Percentiles rank a stretch among this genome's conserved stretches.
Conservation (phyloP, 2,113 vertebrate species). For the Mystacornis crossleyi region DNA sequence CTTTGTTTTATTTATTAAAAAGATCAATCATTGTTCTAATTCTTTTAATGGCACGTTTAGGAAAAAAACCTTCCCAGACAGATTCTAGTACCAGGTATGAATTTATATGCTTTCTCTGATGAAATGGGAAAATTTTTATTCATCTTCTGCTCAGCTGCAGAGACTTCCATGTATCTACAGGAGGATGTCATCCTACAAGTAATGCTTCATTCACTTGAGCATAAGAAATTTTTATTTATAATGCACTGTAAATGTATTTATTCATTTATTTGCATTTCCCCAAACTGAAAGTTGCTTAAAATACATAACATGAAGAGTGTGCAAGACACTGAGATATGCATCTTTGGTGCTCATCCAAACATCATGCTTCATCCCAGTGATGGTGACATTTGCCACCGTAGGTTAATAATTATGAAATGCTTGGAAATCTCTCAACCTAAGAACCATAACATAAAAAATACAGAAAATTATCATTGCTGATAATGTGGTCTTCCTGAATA, state of each 20-base stretch:
- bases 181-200: not conserved
- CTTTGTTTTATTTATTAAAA: slow-evolving; percentile 27
- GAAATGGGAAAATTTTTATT: not conserved
- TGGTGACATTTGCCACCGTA: not conserved
- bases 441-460: not conserved
- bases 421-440: not conserved
- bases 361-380: not conserved
- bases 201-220: slow-evolving; percentile 1
- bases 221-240: slow-evolving; percentile 32
- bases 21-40: not conserved
- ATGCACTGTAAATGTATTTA: slow-evolving; percentile 24
- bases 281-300: slow-evolving; percentile 2
- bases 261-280: slow-evolving; percentile 46
- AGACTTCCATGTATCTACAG: not conserved
- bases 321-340: not conserved
- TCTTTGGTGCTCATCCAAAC: slow-evolving; percentile 1
- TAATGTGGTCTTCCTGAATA: not conserved
- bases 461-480: not conserved
- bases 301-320: not conserved
- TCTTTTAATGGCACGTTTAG: not conserved
- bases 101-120: not conserved
- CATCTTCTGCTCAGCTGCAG: not conserved
- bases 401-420: not conserved
- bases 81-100: not conserved
- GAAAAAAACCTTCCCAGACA: not conserved